Evolutionary conservation across 2,797 vertebrate species (phyloP), one percentile per base, ranked within the genome.

Genomic region (Epinephelus awoara): DNA sequence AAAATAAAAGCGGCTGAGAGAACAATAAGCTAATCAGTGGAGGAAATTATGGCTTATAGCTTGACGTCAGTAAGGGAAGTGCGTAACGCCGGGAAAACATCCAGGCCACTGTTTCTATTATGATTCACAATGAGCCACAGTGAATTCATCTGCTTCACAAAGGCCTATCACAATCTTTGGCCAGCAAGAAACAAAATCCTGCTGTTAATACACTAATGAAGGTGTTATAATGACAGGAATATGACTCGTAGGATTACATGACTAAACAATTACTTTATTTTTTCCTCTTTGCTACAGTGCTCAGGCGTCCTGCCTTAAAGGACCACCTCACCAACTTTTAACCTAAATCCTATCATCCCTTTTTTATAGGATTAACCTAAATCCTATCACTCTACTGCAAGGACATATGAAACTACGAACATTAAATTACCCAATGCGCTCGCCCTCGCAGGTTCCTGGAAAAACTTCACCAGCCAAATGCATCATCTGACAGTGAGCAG

Each of bases 11-110:
- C 44, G 1, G 67, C 50, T 64, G 70, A 25, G 58, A 82, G 86
- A 92, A 94, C 91, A 93, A 93, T 93, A 76, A 83, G 75, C 83
- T 92, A 90, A 94, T 93, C 91, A 92, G 85, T 61, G 80, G 67
- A 91, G 93, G 90, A 94, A 93, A 93, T 91, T 80, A 90, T 74
- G 83, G 77, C 85, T 89, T 85, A 81, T 68, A 74, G 61, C 67
- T 90, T 93, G 91, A 92, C 90, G 91, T 94, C 93, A 92, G 80
- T 69, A 46, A 29, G 77, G 90, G 85, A 93, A 88, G 88, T 90
- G 85, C 77, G 80, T 80, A 88, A 90, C 69, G 67, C 73, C 54
- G 76, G 83, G 85, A 90, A 91, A 89, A 75, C 82, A 88, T 93
- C 82, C 83, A 88, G 83, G 64, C 73, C 51, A 56, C 58, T 80